These are phyloP conservation scores for Yasuhikotakia modesta DNA, from an alignment of 2,797 vertebrate genomes.

Conservation along the genomic window DNA sequence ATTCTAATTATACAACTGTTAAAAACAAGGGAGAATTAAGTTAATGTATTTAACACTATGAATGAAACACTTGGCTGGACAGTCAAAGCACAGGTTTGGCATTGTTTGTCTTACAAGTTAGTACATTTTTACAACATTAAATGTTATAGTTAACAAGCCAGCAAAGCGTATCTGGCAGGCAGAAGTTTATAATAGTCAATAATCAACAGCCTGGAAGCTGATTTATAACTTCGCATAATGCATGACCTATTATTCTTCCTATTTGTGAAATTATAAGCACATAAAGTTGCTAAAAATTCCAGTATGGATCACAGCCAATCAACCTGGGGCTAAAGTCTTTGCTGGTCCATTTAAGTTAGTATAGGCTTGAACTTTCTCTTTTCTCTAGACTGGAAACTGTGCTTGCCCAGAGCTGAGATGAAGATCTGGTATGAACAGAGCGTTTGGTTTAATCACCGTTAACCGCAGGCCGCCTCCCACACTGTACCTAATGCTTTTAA, in stretches of 20 bases:
- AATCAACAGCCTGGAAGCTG: not conserved
- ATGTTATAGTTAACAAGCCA: not conserved
- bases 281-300: not conserved
- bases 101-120: not conserved
- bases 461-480: not conserved
- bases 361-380: constrained; percentile 16
- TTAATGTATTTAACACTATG: too few species aligned
- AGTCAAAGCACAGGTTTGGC: not conserved
- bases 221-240: not conserved
- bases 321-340: constrained; percentile 3
- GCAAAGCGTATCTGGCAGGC: not conserved
- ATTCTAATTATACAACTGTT: not conserved
- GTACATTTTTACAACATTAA: not conserved
- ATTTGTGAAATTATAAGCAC: constrained; percentile 1
- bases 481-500: constrained; percentile 15
- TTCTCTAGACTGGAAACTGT: constrained; percentile 11
- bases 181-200: not conserved
- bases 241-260: not conserved
- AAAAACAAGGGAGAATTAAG: not conserved
- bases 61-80: not conserved
- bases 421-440: constrained; percentile 25
- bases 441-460: constrained; percentile 13
- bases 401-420: constrained; percentile 27
- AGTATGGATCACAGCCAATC: not conserved
- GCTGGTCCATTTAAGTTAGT: constrained; percentile 20